Base-by-base conservation (phyloP, 2,888 invertebrate genomes). In the Crocallis elinguaria region DNA sequence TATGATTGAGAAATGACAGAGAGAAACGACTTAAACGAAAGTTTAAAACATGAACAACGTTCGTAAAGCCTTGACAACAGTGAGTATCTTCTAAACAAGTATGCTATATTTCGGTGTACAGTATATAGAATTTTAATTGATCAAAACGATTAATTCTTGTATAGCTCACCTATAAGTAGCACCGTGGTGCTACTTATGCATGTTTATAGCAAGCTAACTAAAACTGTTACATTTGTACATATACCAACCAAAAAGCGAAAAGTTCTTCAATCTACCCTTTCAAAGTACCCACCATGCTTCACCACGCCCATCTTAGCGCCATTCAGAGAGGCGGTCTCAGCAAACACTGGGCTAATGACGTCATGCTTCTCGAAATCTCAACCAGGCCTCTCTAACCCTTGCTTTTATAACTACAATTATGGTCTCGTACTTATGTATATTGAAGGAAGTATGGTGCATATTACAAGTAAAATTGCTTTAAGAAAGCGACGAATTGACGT, bases 311-410 rank as follows among this genome's bases (percentile, higher is more conserved):
- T 75, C 43, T 48, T 37, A 27, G 41, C 70, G 56, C 77, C 77
- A 84, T 87, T 87, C 83, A 86, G 60, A 74, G 82, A 84, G 88
- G 88, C 88, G 88, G 88, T 82, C 73, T 86, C 67, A 75, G 84
- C 84, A 82, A 89, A 91, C 89, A 89, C 57, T 66, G 71, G 62
- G 63, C 79, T 86, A 85, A 86, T 90, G 90, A 89, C 89, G 88
- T 89, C 89, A 89, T 72, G 67, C 79, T 78, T 73, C 77, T 50
- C 36, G 38, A 45, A 13, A 48, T 81, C 81, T 82, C 83, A 79
- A 84, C 77, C 82, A 82, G 80, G 85, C 84, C 76, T 84, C 86
- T 85, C 78, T 78, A 73, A 81, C 84, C 81, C 81, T 82, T 82
- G 75, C 77, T 77, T 78, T 78, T 42, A 77, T 71, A 64, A 74